phyloP scores from a whole-genome alignment of 2,113 vertebrate genomes.

The Cromileptes altivelis region DNA sequence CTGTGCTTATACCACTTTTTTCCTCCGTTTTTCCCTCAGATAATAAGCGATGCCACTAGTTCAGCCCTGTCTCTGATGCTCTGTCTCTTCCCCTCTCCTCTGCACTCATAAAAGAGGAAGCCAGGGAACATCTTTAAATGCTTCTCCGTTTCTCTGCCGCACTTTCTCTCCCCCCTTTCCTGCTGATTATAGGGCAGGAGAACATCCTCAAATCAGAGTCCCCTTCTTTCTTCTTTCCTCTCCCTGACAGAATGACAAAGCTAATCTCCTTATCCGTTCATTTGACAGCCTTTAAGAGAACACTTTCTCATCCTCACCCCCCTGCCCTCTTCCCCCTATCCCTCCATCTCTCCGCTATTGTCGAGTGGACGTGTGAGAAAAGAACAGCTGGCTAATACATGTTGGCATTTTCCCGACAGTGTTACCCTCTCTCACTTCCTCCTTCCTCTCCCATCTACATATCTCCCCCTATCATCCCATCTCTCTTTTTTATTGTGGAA shows the following conservation, averaged over 20 bases:
- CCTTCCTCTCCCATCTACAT: conserved; percentile 16
- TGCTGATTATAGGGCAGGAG: conserved; percentile 55
- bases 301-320: conserved; percentile 31
- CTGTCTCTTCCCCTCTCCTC: conserved; percentile 22
- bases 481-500: conserved; percentile 36
- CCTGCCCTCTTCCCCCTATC: conserved; percentile 10
- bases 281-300: conserved; percentile 66
- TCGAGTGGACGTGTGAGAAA: conserved; percentile 50
- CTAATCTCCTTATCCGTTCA: conserved; percentile 70
- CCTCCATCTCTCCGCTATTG: conserved; percentile 48
- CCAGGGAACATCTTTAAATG: conserved; percentile 25
- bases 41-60: conserved; percentile 52
- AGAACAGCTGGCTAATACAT: conserved; percentile 42
- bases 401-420: conserved; percentile 51
- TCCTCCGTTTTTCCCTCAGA: background rate
- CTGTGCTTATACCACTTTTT: conserved; percentile 21
- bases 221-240: conserved; percentile 54
- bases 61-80: conserved; percentile 35
- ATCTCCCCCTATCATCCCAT: conserved; percentile 9
- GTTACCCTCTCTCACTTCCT: conserved; percentile 16
- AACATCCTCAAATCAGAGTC: conserved; percentile 70
- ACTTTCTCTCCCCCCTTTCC: conserved; percentile 45
- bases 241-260: conserved; percentile 68
- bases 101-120: conserved; percentile 38
- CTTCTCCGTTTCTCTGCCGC: background rate